These are phyloP conservation scores for Phengaris alcon DNA, from an alignment of 2,888 invertebrate species.

Conservation along the genomic window DNA sequence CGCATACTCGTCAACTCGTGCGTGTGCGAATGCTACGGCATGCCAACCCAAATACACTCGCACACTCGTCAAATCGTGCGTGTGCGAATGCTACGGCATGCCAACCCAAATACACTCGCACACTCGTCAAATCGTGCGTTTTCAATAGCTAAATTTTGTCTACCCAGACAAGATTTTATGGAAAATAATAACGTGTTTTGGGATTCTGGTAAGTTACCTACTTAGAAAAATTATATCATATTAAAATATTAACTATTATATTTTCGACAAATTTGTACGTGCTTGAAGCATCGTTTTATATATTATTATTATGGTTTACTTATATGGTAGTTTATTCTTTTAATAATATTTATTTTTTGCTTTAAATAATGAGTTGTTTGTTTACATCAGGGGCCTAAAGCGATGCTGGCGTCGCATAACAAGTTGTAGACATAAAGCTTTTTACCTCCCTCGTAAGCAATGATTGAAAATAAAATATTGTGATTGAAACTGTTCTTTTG, in stretches of 20 bases:
- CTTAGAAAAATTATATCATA: too few species aligned
- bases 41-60: too few species aligned
- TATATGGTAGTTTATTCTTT: neutral
- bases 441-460: conserved; percentile 80
- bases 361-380: neutral
- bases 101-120: neutral
- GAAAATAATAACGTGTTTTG: neutral
- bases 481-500: conserved; percentile 48
- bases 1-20: too few species aligned
- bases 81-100: neutral
- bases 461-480: conserved; percentile 73
- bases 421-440: conserved; percentile 81
- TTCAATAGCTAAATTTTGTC: too few species aligned
- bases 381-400: conserved; percentile 44
- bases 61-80: too few species aligned
- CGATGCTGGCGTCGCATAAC: conserved; percentile 66
- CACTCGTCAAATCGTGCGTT: too few species aligned
- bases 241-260: neutral
- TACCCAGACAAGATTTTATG: neutral
- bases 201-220: neutral
- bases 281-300: neutral
- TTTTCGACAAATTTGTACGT: neutral
- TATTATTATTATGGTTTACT: neutral
- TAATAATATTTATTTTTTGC: neutral
- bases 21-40: too few species aligned